Evolutionary conservation across 2,888 invertebrate genomes (phyloP).

Genomic region (Endotricha flammealis): DNA sequence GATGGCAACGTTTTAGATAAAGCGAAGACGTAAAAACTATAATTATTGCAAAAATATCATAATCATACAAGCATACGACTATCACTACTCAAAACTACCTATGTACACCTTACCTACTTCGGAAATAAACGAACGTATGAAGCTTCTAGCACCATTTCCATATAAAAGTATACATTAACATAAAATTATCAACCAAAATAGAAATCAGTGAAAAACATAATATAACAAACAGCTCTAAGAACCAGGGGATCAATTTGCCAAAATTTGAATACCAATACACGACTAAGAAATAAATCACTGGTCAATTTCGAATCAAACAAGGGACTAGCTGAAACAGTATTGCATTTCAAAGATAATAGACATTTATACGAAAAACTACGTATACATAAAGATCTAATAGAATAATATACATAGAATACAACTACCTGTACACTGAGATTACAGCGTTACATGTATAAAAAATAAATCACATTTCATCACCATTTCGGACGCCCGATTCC

Average conservation of each 20-base stretch:
- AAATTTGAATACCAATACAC: slow-evolving; percentile 31
- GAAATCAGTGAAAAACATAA: slow-evolving; percentile 50
- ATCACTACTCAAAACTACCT: too few species aligned
- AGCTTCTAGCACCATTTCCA: slow-evolving; percentile 77
- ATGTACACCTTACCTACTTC: slow-evolving; percentile 29
- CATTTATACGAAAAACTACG: slow-evolving; percentile 50
- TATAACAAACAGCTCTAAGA: slow-evolving; percentile 46
- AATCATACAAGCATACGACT: slow-evolving; percentile 13
- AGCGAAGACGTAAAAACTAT: slow-evolving; percentile 36
- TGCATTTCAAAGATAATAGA: slow-evolving; percentile 54
- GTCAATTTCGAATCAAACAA: slow-evolving; percentile 59
- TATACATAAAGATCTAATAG: slow-evolving; percentile 52
- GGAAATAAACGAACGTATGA: slow-evolving; percentile 54
- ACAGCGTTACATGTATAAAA: slow-evolving; percentile 58
- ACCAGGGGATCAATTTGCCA: slow-evolving; percentile 24
- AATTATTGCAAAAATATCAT: slow-evolving; percentile 22
- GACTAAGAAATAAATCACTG: slow-evolving; percentile 43
- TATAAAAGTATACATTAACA: slow-evolving; percentile 64
- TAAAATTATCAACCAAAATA: slow-evolving; percentile 70
- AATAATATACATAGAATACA: slow-evolving; percentile 52
- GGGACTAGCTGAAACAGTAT: slow-evolving; percentile 65
- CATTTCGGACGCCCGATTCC: slow-evolving; percentile 25
- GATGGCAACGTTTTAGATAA: slow-evolving; percentile 58
- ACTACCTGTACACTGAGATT: slow-evolving; percentile 60
- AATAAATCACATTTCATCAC: slow-evolving; percentile 66